Evolutionary conservation across 2,888 invertebrate species (phyloP).

Genomic region (Papilio protenor): DNA sequence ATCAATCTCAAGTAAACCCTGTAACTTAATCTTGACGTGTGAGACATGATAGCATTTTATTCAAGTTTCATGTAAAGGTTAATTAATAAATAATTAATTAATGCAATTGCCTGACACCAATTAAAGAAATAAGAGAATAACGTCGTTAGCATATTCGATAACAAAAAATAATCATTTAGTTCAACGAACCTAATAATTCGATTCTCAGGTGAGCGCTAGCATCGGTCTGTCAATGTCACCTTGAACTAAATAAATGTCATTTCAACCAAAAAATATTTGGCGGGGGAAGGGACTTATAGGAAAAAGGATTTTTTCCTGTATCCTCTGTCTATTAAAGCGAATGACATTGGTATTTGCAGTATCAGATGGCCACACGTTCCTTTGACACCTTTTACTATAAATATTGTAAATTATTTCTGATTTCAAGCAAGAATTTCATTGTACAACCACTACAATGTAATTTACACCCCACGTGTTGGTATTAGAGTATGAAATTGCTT

Average conservation of each 20-base stretch:
- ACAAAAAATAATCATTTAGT: background rate
- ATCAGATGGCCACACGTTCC: background rate
- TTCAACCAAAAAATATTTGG: background rate
- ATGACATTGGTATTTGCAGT: background rate
- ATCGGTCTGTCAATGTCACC: background rate
- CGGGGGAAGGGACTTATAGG: background rate
- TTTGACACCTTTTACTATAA: background rate
- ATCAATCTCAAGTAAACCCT: too few species aligned
- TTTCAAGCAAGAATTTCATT: background rate
- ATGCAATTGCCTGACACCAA: background rate
- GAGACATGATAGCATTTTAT: too few species aligned
- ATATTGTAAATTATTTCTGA: background rate
- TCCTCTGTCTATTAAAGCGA: background rate
- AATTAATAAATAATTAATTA: background rate
- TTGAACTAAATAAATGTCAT: too few species aligned
- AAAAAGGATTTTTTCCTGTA: background rate
- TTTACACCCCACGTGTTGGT: background rate
- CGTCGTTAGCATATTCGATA: background rate
- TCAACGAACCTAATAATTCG: background rate
- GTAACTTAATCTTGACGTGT: too few species aligned
- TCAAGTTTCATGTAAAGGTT: background rate
- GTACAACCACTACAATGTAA: background rate
- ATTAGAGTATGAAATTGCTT: constrained; percentile 3
- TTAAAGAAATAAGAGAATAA: background rate
- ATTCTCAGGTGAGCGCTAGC: background rate